Percentiles rank a stretch among this genome's conserved stretches.
These are phyloP conservation scores for Potamarius usumacintae DNA, from an alignment of 2,113 vertebrate species.

Conservation along the genomic window DNA sequence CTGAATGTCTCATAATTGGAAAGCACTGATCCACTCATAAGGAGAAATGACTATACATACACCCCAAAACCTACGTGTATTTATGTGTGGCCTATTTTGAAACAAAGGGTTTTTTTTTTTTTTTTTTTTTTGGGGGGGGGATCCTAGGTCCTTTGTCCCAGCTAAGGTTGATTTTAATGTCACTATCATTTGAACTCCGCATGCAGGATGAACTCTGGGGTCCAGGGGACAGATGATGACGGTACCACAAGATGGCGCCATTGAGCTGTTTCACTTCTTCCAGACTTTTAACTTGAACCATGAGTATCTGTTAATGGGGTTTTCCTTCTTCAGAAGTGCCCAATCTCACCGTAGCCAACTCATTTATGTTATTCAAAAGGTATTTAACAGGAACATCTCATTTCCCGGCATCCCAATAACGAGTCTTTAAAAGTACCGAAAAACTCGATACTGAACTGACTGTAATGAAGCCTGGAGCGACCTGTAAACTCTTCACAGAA, in stretches of 20 bases:
- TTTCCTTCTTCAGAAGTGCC: no score
- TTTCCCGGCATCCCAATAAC: neutral
- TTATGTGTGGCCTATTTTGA: neutral
- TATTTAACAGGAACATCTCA: neutral
- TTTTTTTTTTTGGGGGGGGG: no score
- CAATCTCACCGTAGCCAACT: no score
- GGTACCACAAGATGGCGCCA: neutral
- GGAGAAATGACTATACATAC: neutral
- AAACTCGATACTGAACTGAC: neutral
- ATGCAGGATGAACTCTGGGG: neutral
- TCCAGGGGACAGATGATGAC: neutral
- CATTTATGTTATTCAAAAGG: neutral
- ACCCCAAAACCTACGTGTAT: neutral
- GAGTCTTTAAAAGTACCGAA: neutral
- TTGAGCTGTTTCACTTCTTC: neutral
- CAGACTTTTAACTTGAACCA: neutral
- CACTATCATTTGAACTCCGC: neutral
- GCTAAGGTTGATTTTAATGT: neutral
- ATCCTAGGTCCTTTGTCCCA: neutral
- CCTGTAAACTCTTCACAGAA: neutral
- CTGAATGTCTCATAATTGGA: neutral
- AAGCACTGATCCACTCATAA: neutral
- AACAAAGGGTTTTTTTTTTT: no score
- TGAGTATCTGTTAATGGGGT: neutral
- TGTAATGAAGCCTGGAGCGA: neutral